phyloP scores from a whole-genome alignment of 2,888 invertebrate genomes.

The Andrena dorsata region DNA sequence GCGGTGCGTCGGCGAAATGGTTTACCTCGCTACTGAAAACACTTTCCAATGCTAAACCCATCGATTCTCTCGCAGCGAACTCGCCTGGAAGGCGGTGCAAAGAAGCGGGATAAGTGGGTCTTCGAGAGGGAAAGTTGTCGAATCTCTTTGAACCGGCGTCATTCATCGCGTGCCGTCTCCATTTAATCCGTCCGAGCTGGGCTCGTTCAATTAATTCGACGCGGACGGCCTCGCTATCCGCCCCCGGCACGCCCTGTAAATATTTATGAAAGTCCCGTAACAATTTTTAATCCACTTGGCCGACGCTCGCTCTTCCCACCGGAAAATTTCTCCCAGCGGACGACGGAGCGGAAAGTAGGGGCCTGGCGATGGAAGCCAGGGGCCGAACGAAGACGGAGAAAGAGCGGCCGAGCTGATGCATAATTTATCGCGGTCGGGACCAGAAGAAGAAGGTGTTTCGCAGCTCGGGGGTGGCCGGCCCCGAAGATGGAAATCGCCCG shows the following conservation, averaged over 20 bases:
- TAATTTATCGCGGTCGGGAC: constrained; percentile 67
- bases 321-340: constrained; percentile 60
- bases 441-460: constrained; percentile 66
- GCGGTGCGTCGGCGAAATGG: no score
- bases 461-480: constrained; percentile 46
- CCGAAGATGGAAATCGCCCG: constrained; percentile 60
- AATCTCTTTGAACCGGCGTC: not conserved
- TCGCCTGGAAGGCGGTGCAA: no score
- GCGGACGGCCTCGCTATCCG: constrained; percentile 25
- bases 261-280: constrained; percentile 72
- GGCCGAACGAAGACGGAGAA: not conserved
- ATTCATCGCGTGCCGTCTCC: not conserved
- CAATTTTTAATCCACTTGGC: constrained; percentile 74
- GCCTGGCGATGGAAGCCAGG: not conserved
- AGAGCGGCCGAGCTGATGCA: constrained; percentile 61
- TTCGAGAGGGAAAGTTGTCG: not conserved
- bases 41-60: no score
- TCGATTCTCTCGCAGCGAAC: no score
- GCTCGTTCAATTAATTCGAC: constrained; percentile 63
- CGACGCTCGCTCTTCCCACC: constrained; percentile 44
- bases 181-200: constrained; percentile 47
- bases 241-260: constrained; percentile 57
- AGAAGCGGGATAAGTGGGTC: not conserved
- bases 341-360: constrained; percentile 13
- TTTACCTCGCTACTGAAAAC: no score